phyloP scores from a whole-genome alignment of 92 coral and sea anemone genomes.

The Epizoanthus illoricatus region DNA sequence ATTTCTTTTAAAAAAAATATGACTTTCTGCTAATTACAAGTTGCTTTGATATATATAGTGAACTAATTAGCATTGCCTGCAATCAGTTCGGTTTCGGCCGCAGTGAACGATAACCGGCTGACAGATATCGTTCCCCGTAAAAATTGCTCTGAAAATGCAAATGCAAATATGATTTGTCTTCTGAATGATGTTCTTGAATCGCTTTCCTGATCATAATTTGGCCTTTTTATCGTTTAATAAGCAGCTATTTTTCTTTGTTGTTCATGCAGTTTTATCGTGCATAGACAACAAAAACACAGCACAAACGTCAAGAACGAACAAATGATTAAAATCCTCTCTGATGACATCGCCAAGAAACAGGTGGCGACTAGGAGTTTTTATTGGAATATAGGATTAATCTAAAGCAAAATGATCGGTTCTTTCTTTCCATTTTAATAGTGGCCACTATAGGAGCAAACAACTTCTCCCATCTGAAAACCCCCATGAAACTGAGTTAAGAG shows the following conservation, averaged over 20 bases:
- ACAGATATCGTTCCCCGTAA: neutral
- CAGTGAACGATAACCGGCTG: neutral
- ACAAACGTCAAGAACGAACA: conserved; percentile 12
- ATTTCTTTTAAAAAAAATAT: no score
- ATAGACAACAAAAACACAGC: conserved; percentile 1
- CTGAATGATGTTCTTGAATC: neutral
- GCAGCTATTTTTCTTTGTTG: neutral
- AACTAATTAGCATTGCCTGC: conserved; percentile 24
- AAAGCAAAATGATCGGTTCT: neutral
- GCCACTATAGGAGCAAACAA: neutral
- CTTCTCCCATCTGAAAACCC: neutral
- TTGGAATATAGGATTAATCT: neutral
- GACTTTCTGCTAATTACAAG: neutral
- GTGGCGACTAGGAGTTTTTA: conserved; percentile 14
- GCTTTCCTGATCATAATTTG: neutral
- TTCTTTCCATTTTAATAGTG: neutral
- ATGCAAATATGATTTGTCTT: neutral
- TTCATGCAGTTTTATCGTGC: neutral
- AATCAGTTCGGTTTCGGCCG: neutral
- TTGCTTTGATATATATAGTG: neutral
- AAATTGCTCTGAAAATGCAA: neutral
- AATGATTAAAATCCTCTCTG: conserved; percentile 1
- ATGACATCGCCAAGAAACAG: conserved; percentile 27
- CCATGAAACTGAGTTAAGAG: neutral
- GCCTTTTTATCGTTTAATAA: conserved; percentile 13